Evolutionary conservation across 2,797 vertebrate genomes (phyloP), one percentile per base, ranked within the genome.

Genomic region (Poecile montanus): DNA sequence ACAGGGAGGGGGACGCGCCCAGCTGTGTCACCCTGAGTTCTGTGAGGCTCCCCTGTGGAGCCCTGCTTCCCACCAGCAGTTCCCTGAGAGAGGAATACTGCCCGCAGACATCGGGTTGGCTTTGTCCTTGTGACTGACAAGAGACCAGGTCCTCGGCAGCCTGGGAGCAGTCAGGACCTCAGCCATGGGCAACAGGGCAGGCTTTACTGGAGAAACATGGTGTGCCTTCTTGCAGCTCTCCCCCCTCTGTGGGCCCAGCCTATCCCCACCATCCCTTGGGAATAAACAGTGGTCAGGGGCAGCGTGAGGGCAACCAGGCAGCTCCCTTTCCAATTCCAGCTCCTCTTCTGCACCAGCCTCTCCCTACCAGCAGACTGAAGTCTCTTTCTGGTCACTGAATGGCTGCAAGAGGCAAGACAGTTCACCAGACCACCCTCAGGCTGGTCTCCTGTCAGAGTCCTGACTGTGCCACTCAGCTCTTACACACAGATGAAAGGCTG

Each of bases 171-270:
- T 1, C 60, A 50, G 32, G 25, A 73, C 56, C 45, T 60, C 5
- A 3, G 60, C 26, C 5, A 0, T 1, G 20, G 34, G 15, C 0
- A 0, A 32, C 2, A 3, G 63, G 23, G 38, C 9, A 34, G 56
- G 40, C 11, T 0, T 62, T 74, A 7, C 4, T 42, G 23, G 7
- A 36, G n/a, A 23, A 75, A 36, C 21, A 15, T 8, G 15, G 15
- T 15, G 17, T 63, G 38, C 25, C 32, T 18, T 53, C 42, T 38
- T 47, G 32, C 32, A 67, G 21, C 8, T 44, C 29, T 70, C 20
- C 30, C 68, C 22, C 11, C 81, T 73, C 16, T 38, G 40, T 48
- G 19, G 70, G 26, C 42, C 88, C 58, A 84, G 23, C 23, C 51
- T 44, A 6, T 21, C 36, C 51, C 16, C 62, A 14, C 7, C 7